Conservation (phyloP, 53 echinoderm and acorn worm species). For the Mesocentrotus franciscanus region DNA sequence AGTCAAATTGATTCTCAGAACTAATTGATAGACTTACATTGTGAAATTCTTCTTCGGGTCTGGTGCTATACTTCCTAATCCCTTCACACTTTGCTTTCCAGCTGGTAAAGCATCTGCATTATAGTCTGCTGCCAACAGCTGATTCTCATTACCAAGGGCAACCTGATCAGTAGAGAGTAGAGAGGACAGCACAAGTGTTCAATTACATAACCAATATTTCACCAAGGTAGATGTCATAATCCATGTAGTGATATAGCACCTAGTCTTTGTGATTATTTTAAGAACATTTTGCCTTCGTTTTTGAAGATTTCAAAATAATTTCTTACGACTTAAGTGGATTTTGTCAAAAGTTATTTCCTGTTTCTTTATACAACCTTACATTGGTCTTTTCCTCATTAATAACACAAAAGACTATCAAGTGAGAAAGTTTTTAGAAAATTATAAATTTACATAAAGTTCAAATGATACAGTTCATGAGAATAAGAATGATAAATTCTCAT, state of each 20-base stretch:
- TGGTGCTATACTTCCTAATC: conserved; percentile 91
- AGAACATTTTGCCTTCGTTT: not conserved
- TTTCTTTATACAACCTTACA: too few species aligned
- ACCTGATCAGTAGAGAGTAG: conserved; percentile 69
- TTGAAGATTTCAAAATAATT: not conserved
- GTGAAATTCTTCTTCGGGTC: conserved; percentile 74
- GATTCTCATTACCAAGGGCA: conserved; percentile 83
- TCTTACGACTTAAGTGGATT: too few species aligned
- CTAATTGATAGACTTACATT: conserved; percentile 78
- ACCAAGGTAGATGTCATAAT: too few species aligned
- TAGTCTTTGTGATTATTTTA: too few species aligned
- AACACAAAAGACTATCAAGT: too few species aligned
- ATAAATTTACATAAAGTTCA: too few species aligned
- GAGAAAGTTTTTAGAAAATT: too few species aligned
- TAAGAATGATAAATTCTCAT: too few species aligned
- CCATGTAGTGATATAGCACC: too few species aligned
- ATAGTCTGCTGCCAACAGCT: conserved; percentile 92
- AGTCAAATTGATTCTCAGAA: not conserved
- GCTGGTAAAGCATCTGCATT: conserved; percentile 81
- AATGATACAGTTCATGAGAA: too few species aligned
- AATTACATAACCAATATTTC: not conserved
- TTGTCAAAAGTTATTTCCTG: too few species aligned
- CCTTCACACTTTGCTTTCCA: conserved; percentile 91
- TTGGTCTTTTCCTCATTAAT: too few species aligned
- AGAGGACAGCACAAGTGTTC: not conserved